A percentile compares a stretch with the other conserved stretches of the same genome.
phyloP scores from a whole-genome alignment of 53 echinoderm and acorn worm species.

The Holothuria scabra region DNA sequence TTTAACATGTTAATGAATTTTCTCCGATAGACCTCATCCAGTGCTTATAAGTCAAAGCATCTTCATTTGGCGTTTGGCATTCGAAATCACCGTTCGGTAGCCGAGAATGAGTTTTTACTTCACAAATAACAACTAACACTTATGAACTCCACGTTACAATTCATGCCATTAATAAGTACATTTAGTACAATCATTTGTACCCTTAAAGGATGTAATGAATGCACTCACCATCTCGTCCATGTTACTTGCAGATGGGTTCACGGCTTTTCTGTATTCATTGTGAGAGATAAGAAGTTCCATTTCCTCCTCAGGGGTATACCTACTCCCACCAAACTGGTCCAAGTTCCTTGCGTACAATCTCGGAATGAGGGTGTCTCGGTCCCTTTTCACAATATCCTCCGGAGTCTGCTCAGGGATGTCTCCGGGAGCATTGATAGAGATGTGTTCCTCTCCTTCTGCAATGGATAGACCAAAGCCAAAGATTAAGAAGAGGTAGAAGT shows the following conservation, averaged over 20 bases:
- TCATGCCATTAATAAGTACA: background rate
- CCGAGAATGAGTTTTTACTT: too few relatives aligned
- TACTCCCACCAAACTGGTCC: constrained; percentile 16
- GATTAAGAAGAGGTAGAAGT: background rate
- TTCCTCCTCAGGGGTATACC: constrained; percentile 6
- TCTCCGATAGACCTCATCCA: too few relatives aligned
- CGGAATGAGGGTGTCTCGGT: background rate
- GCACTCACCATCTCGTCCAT: constrained; percentile 48
- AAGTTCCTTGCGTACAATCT: constrained; percentile 1
- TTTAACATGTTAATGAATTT: too few relatives aligned
- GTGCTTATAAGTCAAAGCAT: too few relatives aligned
- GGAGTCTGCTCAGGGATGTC: background rate
- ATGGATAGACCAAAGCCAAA: background rate
- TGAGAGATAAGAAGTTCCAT: background rate
- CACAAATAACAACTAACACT: too few relatives aligned
- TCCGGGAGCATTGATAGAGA: constrained; percentile 8
- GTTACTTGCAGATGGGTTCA: constrained; percentile 29
- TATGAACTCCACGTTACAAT: background rate
- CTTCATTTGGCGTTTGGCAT: too few relatives aligned
- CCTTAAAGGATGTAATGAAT: too few relatives aligned
- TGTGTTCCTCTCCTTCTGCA: background rate
- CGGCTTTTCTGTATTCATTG: constrained; percentile 1
- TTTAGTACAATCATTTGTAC: too few relatives aligned
- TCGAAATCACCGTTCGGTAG: too few relatives aligned
- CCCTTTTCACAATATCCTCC: constrained; percentile 8